phyloP scores from a whole-genome alignment of 1,140 invertebrate species.

The Caenorhabditis latens region DNA sequence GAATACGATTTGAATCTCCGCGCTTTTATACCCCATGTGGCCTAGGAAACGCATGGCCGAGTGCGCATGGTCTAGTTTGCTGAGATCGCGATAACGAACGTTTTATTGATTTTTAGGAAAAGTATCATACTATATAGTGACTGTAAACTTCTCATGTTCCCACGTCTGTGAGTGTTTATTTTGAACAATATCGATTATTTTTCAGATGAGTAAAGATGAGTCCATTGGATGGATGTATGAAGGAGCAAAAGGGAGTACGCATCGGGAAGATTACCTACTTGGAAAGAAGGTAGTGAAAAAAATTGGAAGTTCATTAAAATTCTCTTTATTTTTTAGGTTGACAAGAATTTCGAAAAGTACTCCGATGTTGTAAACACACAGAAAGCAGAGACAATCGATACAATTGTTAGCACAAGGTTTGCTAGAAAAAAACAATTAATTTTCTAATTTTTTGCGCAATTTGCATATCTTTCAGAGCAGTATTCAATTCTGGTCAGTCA shows the following conservation, averaged over 20 bases:
- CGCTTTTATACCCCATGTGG: no score
- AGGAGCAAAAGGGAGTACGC: constrained; percentile 63
- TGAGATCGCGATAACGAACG: no score
- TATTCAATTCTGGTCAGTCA: constrained; percentile 13
- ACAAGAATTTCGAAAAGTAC: constrained; percentile 65
- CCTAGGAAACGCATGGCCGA: no score
- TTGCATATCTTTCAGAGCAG: neutral
- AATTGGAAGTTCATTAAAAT: constrained; percentile 12
- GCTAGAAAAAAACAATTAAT: neutral
- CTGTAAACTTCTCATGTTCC: no score
- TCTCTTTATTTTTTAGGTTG: constrained; percentile 48
- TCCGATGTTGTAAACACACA: constrained; percentile 59
- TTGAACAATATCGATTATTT: neutral
- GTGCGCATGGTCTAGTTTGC: no score
- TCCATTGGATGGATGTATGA: constrained; percentile 68
- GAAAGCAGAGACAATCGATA: constrained; percentile 56
- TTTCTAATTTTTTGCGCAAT: neutral
- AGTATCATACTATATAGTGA: no score
- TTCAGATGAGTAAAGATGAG: constrained; percentile 48
- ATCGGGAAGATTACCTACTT: constrained; percentile 64
- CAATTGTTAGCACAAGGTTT: constrained; percentile 24
- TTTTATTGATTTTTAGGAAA: no score
- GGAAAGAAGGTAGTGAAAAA: constrained; percentile 53
- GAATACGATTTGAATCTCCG: no score
- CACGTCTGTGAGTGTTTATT: no score